Evolutionary conservation across 1,140 invertebrate genomes (phyloP).

Genomic region (Drosophila pandora): DNA sequence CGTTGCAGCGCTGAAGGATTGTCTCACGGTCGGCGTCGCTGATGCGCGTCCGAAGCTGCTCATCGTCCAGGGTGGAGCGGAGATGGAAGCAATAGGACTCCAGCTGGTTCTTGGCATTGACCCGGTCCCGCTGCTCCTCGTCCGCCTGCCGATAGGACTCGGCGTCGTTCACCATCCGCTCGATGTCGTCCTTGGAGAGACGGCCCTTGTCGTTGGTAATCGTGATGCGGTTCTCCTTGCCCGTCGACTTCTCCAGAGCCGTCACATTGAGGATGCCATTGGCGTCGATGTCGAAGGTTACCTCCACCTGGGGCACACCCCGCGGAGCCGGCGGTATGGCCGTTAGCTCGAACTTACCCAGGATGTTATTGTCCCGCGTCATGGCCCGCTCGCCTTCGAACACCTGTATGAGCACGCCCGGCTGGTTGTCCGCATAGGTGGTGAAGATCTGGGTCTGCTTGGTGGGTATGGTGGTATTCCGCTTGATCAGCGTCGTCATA

Average conservation of each 20-base stretch:
- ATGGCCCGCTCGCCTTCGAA: constrained; percentile 96
- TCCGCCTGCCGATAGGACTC: constrained; percentile 96
- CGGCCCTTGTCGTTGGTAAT: constrained; percentile 99
- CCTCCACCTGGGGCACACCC: constrained; percentile 96
- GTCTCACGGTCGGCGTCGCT: constrained; percentile 92
- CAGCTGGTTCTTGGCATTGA: constrained; percentile 94
- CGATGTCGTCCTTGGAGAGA: constrained; percentile 97
- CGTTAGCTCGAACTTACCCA: constrained; percentile 96
- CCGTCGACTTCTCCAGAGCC: constrained; percentile 95
- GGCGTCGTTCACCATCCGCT: constrained; percentile 98
- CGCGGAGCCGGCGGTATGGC: constrained; percentile 97
- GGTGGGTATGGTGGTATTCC: constrained; percentile 97
- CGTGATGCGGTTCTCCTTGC: constrained; percentile 98
- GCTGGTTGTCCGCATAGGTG: constrained; percentile 98
- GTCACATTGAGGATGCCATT: constrained; percentile 95
- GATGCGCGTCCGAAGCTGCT: constrained; percentile 95
- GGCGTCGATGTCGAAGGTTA: constrained; percentile 95
- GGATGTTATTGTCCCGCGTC: constrained; percentile 95
- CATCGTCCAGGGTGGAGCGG: constrained; percentile 95
- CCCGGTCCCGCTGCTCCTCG: constrained; percentile 94
- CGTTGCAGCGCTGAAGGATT: constrained; percentile 95
- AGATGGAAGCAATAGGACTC: constrained; percentile 99
- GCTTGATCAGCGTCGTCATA: constrained; percentile 97
- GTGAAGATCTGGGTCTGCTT: constrained; percentile 98
- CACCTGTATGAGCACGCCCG: constrained; percentile 94